Evolutionary conservation across 1,140 invertebrate genomes (phyloP).

Genomic region (Drosophila micromelanica): DNA sequence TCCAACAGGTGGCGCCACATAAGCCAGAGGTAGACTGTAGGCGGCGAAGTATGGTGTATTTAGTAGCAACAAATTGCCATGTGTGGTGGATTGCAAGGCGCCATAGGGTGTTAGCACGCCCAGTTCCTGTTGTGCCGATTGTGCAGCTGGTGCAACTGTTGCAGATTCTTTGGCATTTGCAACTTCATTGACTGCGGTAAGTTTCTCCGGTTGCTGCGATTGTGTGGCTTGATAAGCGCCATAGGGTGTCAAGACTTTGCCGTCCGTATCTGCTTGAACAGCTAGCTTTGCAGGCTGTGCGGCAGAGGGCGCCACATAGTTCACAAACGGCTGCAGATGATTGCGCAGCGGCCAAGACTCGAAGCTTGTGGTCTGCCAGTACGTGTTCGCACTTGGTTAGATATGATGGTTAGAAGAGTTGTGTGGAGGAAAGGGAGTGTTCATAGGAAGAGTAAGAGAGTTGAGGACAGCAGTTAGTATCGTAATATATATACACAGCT

Average conservation of each 20-base stretch:
- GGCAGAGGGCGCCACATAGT: slow-evolving; percentile 17
- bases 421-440: slow-evolving; percentile 9
- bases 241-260: slow-evolving; percentile 21
- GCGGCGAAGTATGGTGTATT: slow-evolving; percentile 56
- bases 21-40: slow-evolving; percentile 52
- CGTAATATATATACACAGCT: slow-evolving; percentile 61
- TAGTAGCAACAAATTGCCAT: slow-evolving; percentile 28
- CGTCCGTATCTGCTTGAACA: slow-evolving; percentile 8
- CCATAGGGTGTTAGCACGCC: slow-evolving; percentile 22
- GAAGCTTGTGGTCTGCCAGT: slow-evolving; percentile 70
- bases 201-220: slow-evolving; percentile 32
- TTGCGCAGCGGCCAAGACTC: slow-evolving; percentile 67
- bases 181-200: not conserved
- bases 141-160: not conserved
- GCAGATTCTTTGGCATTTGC: not conserved
- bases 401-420: slow-evolving; percentile 26
- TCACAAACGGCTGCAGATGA: slow-evolving; percentile 23
- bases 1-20: slow-evolving; percentile 54
- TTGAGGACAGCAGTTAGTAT: slow-evolving; percentile 52
- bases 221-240: slow-evolving; percentile 37
- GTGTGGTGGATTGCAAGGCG: slow-evolving; percentile 26
- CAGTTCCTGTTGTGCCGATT: slow-evolving; percentile 7
- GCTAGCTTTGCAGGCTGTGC: slow-evolving; percentile 15
- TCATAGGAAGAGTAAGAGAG: slow-evolving; percentile 22
- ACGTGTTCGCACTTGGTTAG: slow-evolving; percentile 51